Evolutionary conservation across 1,140 invertebrate genomes (phyloP).

Genomic region (Conus betulinus): DNA sequence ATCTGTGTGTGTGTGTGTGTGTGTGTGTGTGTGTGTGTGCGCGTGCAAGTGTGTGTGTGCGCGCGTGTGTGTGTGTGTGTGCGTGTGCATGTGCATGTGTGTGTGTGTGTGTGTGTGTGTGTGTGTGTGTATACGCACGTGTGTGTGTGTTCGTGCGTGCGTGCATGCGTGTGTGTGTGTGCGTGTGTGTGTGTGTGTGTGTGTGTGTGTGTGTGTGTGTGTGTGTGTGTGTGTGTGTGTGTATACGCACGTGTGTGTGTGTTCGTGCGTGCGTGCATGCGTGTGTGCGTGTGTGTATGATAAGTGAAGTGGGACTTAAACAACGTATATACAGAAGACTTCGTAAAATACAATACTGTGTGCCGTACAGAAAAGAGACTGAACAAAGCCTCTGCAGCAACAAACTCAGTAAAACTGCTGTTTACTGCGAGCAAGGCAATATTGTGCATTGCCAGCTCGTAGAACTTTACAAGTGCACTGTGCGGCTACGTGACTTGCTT

Average conservation of each 20-base stretch:
- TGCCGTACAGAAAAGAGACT: no score
- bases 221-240: not conserved
- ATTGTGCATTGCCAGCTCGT: no score
- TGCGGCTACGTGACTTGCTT: no score
- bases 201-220: not conserved
- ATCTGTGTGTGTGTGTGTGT: not conserved
- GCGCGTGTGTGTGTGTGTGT: not conserved
- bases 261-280: not conserved
- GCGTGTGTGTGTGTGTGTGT: not conserved
- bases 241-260: not conserved
- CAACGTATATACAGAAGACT: not conserved
- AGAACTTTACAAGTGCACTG: no score
- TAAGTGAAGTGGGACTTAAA: not conserved
- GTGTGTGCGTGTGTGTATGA: not conserved
- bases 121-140: constrained; percentile 17
- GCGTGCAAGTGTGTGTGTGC: no score
- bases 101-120: not conserved
- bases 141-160: constrained; percentile 13
- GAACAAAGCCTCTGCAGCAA: no score
- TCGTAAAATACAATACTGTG: not conserved
- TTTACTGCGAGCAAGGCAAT: no score
- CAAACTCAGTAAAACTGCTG: no score
- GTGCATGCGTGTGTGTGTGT: constrained; percentile 12
- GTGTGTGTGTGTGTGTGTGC: no score
- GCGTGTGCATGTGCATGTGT: not conserved